Evolutionary conservation across 2,797 vertebrate genomes (phyloP).

Genomic region (Pipistrellus kuhlii): DNA sequence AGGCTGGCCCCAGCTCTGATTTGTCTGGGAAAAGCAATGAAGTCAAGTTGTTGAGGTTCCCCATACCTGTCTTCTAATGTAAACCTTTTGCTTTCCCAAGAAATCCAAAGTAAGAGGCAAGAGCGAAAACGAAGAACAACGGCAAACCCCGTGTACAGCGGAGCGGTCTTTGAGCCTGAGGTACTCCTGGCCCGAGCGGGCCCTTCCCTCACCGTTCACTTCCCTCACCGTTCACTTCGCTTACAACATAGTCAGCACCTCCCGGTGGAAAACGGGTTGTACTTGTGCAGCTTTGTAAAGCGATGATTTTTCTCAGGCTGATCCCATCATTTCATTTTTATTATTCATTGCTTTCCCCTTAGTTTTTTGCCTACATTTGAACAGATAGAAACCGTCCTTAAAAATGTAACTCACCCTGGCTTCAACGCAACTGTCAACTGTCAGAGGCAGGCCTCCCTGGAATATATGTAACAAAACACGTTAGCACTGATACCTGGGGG

Average conservation of each 20-base stretch:
- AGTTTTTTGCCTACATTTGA: conserved; percentile 24
- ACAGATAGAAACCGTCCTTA: conserved; percentile 31
- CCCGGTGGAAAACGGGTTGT: conserved; percentile 38
- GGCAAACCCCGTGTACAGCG: conserved; percentile 98
- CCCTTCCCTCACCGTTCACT: conserved; percentile 21
- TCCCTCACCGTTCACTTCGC: not conserved
- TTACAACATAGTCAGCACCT: not conserved
- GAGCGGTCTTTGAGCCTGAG: conserved; percentile 98
- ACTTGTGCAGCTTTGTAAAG: conserved; percentile 25
- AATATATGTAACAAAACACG: not conserved
- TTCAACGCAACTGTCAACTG: conserved; percentile 31
- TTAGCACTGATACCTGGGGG: not conserved
- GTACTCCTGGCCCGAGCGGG: conserved; percentile 81
- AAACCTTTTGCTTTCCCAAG: conserved; percentile 87
- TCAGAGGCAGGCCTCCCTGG: conserved; percentile 60
- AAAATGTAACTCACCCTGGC: conserved; percentile 4
- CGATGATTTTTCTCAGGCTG: not conserved
- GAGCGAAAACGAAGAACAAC: conserved; percentile 99
- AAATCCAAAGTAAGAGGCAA: conserved; percentile 99
- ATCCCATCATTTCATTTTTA: conserved; percentile 41
- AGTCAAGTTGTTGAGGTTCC: conserved; percentile 42
- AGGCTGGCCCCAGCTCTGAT: not conserved
- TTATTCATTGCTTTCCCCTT: not conserved
- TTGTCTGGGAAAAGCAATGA: conserved; percentile 34
- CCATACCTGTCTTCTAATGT: conserved; percentile 75